Conservation (phyloP, 1,140 invertebrate species). For the Listronotus bonariensis region DNA sequence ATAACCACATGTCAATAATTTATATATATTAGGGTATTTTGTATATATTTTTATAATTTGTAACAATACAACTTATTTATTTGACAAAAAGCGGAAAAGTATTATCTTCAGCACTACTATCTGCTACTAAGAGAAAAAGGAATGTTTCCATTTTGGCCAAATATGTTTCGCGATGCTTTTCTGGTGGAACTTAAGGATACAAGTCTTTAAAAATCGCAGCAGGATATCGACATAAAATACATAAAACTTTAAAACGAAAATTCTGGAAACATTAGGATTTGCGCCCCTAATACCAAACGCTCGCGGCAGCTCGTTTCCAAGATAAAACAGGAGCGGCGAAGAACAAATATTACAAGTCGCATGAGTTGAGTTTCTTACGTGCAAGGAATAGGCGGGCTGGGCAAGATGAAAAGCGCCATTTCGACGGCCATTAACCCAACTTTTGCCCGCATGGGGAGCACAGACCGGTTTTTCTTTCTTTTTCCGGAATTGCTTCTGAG, state of each 20-base stretch:
- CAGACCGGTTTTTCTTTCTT: conserved; percentile 50
- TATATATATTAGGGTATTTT: no score
- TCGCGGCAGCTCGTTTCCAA: conserved; percentile 46
- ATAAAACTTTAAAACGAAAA: conserved; percentile 25
- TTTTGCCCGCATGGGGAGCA: conserved; percentile 50
- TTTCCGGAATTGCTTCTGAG: conserved; percentile 21
- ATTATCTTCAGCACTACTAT: no score
- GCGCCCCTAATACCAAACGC: conserved; percentile 48
- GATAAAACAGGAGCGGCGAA: conserved; percentile 53
- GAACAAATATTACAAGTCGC: conserved; percentile 55
- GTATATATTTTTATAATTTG: no score
- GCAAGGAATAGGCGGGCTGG: conserved; percentile 53
- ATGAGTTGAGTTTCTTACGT: conserved; percentile 56
- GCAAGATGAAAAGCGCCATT: conserved; percentile 56
- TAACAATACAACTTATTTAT: no score
- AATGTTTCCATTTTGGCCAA: background rate
- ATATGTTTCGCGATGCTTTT: background rate
- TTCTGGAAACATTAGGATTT: conserved; percentile 41
- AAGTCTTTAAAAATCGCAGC: conserved; percentile 15
- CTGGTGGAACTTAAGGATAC: background rate
- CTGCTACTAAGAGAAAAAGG: background rate
- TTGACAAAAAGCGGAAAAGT: no score
- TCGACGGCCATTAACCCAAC: conserved; percentile 54
- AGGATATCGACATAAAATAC: conserved; percentile 10
- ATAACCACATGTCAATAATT: no score